These are phyloP conservation scores for Saguinus midas DNA, from an alignment of 2,113 vertebrate species.

Conservation along the genomic window DNA sequence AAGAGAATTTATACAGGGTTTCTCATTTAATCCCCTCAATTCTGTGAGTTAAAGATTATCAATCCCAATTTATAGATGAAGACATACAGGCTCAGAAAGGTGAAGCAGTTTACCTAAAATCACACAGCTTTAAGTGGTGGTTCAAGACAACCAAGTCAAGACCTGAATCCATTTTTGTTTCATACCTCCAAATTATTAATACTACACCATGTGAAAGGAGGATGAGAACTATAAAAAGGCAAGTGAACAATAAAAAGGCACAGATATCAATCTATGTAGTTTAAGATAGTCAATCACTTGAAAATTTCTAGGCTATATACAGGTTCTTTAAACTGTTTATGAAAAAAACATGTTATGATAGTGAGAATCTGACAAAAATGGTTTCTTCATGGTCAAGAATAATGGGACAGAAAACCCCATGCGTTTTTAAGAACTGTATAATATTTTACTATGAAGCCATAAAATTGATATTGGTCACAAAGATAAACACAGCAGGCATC, in stretches of 20 bases:
- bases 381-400: neutral
- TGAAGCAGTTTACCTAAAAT: neutral
- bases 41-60: conserved; percentile 3
- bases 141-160: neutral
- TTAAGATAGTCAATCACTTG: neutral
- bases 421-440: conserved; percentile 1
- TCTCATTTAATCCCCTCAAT: neutral
- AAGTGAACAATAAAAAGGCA: conserved; percentile 19
- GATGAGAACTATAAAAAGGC: neutral
- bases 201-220: neutral
- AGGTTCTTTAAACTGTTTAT: conserved; percentile 12
- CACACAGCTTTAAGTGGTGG: neutral
- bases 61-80: neutral
- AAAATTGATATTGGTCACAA: conserved; percentile 4
- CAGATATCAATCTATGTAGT: neutral
- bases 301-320: neutral
- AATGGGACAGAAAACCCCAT: neutral
- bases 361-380: neutral
- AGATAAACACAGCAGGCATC: neutral
- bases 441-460: conserved; percentile 25
- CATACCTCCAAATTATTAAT: neutral
- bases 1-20: neutral
- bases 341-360: neutral
- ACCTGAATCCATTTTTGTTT: conserved; percentile 23
- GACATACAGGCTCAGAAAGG: neutral